Evolutionary conservation across 2,888 invertebrate genomes (phyloP).

Genomic region (Caenorhabditis auriculariae): DNA sequence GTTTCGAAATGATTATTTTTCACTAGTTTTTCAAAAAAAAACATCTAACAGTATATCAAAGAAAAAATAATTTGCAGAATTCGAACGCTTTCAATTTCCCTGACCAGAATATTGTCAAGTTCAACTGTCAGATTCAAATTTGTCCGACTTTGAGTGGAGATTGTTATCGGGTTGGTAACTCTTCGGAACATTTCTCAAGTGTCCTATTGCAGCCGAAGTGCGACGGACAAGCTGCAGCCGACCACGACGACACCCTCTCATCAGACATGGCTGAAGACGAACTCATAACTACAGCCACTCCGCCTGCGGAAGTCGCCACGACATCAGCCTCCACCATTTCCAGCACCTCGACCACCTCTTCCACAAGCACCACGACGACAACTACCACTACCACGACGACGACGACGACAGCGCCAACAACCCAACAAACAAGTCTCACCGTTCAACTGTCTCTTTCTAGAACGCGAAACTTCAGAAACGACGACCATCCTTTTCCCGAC

Average conservation of each 20-base stretch:
- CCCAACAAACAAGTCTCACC: slow-evolving; percentile 1
- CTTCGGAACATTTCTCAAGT: neutral
- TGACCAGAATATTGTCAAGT: slow-evolving; percentile 52
- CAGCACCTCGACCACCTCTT: slow-evolving; percentile 2
- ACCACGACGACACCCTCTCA: slow-evolving; percentile 11
- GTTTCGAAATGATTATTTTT: no score
- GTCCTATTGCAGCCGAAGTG: slow-evolving; percentile 18
- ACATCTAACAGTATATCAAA: neutral
- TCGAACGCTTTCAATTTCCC: slow-evolving; percentile 62
- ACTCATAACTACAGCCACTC: slow-evolving; percentile 12
- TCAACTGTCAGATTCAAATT: slow-evolving; percentile 59
- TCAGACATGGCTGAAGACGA: slow-evolving; percentile 26
- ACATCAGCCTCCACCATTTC: slow-evolving; percentile 15
- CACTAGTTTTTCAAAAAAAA: no score
- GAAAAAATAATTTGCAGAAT: slow-evolving; percentile 23
- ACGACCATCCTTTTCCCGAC: slow-evolving; percentile 36
- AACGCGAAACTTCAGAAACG: slow-evolving; percentile 27
- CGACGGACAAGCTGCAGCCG: slow-evolving; percentile 12
- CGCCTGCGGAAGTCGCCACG: slow-evolving; percentile 1
- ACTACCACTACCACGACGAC: slow-evolving; percentile 9
- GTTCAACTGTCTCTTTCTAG: slow-evolving; percentile 8
- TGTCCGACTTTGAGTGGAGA: slow-evolving; percentile 46
- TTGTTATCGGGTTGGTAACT: slow-evolving; percentile 36
- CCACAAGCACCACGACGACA: slow-evolving; percentile 4
- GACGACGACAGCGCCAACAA: slow-evolving; percentile 7